These are phyloP conservation scores for Lordiphosa stackelbergi DNA, from an alignment of 1,140 invertebrate genomes.

Conservation along the genomic window DNA sequence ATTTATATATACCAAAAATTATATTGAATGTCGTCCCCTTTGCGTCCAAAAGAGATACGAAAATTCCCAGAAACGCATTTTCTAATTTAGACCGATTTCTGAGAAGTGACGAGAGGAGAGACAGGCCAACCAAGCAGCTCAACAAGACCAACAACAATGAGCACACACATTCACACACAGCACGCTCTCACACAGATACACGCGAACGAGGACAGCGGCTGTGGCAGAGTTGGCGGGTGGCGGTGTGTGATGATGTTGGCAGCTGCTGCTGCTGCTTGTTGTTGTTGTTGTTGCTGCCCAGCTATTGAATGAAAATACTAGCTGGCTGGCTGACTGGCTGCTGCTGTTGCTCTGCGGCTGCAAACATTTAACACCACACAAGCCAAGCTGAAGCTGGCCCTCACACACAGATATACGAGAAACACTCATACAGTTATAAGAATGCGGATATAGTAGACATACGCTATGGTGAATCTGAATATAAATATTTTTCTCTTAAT, in stretches of 20 bases:
- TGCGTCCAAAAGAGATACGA: conserved; percentile 64
- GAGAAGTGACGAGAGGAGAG: conserved; percentile 65
- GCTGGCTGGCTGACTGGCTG: conserved; percentile 19
- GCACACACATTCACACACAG: conserved; percentile 35
- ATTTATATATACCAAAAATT: conserved; percentile 29
- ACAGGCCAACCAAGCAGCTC: conserved; percentile 46
- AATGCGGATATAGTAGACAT: conserved; percentile 37
- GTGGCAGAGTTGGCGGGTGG: conserved; percentile 19
- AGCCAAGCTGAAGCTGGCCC: conserved; percentile 62
- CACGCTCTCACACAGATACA: conserved; percentile 34
- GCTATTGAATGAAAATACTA: conserved; percentile 65
- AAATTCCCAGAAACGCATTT: conserved; percentile 77
- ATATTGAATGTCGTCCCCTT: conserved; percentile 40
- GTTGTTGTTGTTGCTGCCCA: conserved; percentile 31
- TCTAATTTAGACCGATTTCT: conserved; percentile 77
- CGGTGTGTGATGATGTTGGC: conserved; percentile 47
- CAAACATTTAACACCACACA: conserved; percentile 69
- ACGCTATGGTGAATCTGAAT: conserved; percentile 3
- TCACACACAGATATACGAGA: conserved; percentile 36
- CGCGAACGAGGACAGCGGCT: conserved; percentile 28
- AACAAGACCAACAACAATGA: conserved; percentile 47
- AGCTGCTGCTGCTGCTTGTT: conserved; percentile 51
- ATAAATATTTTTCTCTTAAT: too few relatives aligned
- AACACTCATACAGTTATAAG: conserved; percentile 12
- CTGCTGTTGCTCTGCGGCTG: conserved; percentile 48